Evolutionary conservation across 2,113 vertebrate genomes (phyloP).

Genomic region (Elachura formosa): DNA sequence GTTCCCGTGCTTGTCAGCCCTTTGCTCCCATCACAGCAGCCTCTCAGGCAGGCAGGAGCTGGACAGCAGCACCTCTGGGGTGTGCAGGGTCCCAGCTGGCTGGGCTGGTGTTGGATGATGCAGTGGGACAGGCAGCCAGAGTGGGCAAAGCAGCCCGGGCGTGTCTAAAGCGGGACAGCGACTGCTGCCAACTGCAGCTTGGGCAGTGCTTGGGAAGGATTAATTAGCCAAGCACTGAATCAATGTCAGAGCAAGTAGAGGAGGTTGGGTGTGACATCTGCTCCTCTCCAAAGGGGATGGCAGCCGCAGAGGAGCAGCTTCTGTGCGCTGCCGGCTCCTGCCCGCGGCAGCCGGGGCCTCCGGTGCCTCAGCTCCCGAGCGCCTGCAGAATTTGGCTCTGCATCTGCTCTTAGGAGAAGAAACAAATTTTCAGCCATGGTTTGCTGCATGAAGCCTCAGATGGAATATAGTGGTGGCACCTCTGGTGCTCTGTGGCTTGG

Average conservation of each 20-base stretch:
- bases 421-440: not conserved
- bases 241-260: not conserved
- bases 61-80: not conserved
- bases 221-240: not conserved
- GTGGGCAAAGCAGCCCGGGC: not conserved
- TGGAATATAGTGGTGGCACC: not conserved
- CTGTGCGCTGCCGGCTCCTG: not conserved
- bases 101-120: not conserved
- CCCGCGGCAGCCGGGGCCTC: rapidly evolving
- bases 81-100: not conserved
- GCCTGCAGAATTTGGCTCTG: not conserved
- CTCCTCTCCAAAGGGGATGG: not conserved
- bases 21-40: not conserved
- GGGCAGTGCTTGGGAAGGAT: not conserved
- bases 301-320: not conserved
- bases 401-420: not conserved
- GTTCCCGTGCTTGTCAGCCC: not conserved
- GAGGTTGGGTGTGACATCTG: not conserved
- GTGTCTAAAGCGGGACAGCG: not conserved
- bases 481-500: rapidly evolving
- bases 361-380: rapidly evolving
- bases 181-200: not conserved
- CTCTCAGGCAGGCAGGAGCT: not conserved
- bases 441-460: not conserved
- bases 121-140: not conserved